A percentile compares a stretch with the other conserved stretches of the same genome.
phyloP scores from a whole-genome alignment of 2,797 vertebrate genomes.

The Liparis tanakae region DNA sequence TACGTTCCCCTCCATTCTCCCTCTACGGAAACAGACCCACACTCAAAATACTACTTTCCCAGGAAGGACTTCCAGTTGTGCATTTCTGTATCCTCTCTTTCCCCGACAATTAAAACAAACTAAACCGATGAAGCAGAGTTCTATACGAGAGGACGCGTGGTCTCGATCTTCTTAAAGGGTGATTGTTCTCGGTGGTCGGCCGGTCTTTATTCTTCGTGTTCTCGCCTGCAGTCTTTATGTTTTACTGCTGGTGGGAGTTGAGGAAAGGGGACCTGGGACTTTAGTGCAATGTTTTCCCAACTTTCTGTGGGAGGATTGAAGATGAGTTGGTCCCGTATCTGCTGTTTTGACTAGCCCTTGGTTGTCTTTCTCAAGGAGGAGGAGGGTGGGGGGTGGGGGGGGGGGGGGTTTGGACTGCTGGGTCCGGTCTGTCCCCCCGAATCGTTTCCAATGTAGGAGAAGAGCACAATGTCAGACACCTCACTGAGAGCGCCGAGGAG shows the following conservation, averaged over 20 bases:
- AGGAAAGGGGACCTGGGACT: slow-evolving; percentile 66
- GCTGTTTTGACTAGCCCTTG: slow-evolving; percentile 74
- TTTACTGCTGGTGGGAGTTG: slow-evolving; percentile 73
- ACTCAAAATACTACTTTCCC: slow-evolving; percentile 52
- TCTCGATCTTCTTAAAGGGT: slow-evolving; percentile 76
- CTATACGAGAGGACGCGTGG: slow-evolving; percentile 45
- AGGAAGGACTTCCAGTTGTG: slow-evolving; percentile 67
- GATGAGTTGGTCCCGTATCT: slow-evolving; percentile 60
- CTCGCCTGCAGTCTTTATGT: slow-evolving; percentile 72
- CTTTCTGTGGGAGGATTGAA: slow-evolving; percentile 55
- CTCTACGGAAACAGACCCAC: slow-evolving; percentile 51
- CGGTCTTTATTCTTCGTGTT: slow-evolving; percentile 70
- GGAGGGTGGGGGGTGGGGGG: neutral
- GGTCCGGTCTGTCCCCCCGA: slow-evolving; percentile 47
- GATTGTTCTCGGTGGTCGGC: slow-evolving; percentile 69
- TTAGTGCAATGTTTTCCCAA: slow-evolving; percentile 79
- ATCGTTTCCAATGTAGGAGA: slow-evolving; percentile 58
- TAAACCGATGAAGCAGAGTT: slow-evolving; percentile 62
- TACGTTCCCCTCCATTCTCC: slow-evolving; percentile 27
- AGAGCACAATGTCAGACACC: slow-evolving; percentile 62
- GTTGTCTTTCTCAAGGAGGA: slow-evolving; percentile 53
- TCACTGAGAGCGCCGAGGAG: slow-evolving; percentile 60
- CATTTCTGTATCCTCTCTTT: slow-evolving; percentile 32
- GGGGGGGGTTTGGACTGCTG: slow-evolving; percentile 28
- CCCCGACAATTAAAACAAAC: slow-evolving; percentile 19